phyloP scores from a whole-genome alignment of 2,888 invertebrate genomes.

The Agrotis clavis region DNA sequence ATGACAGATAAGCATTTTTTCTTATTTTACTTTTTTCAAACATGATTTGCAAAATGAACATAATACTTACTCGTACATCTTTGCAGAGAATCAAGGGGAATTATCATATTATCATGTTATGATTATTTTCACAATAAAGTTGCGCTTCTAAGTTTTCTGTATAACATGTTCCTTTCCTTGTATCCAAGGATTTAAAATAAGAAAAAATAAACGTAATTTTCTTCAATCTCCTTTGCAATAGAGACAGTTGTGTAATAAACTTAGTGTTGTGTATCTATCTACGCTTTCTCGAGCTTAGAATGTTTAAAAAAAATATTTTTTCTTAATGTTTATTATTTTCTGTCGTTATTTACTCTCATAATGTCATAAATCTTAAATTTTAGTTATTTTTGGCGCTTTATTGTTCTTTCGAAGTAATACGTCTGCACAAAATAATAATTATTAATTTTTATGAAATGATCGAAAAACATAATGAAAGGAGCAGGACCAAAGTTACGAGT shows the following conservation, averaged over 20 bases:
- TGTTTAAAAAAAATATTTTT: slow-evolving; percentile 23
- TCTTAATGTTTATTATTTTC: background rate
- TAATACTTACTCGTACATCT: too few relatives aligned
- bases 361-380: background rate
- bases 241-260: slow-evolving; percentile 39
- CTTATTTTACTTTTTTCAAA: too few relatives aligned
- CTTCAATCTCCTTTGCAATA: slow-evolving; percentile 44
- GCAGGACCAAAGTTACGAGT: too few relatives aligned
- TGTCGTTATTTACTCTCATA: background rate
- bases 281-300: background rate
- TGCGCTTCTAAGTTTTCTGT: slow-evolving; percentile 13
- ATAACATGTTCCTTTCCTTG: background rate
- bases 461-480: too few relatives aligned
- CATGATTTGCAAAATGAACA: too few relatives aligned
- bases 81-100: too few relatives aligned
- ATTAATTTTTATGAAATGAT: too few relatives aligned
- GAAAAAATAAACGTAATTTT: slow-evolving; percentile 37
- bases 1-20: too few relatives aligned
- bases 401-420: too few relatives aligned
- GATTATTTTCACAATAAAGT: background rate
- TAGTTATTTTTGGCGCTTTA: too few relatives aligned
- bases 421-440: too few relatives aligned
- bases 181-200: slow-evolving; percentile 8
- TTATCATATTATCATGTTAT: too few relatives aligned
- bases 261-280: slow-evolving; percentile 16